phyloP scores from a whole-genome alignment of 2,888 invertebrate genomes.

The Philonicus albiceps region DNA sequence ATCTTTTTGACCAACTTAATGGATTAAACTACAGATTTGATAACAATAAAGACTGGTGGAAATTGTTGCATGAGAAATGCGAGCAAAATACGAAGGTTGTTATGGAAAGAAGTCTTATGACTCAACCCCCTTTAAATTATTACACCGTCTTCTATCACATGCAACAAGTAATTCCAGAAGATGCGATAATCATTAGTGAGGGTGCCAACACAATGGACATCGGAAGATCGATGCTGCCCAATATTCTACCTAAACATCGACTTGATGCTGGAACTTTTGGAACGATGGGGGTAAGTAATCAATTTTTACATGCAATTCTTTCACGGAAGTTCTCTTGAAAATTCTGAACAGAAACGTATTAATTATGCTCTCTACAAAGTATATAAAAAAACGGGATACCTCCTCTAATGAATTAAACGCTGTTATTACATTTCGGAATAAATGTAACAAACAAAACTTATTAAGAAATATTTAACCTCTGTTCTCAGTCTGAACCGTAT shows the following conservation, averaged over 20 bases:
- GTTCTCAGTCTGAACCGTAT: too few relatives aligned
- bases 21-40: conserved; percentile 69
- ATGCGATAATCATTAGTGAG: conserved; percentile 93
- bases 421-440: too few relatives aligned
- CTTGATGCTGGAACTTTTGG: conserved; percentile 97
- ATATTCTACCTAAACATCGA: conserved; percentile 83
- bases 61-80: conserved; percentile 72
- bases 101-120: conserved; percentile 74
- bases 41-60: conserved; percentile 78
- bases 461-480: too few relatives aligned
- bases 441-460: too few relatives aligned
- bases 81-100: conserved; percentile 75
- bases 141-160: conserved; percentile 90
- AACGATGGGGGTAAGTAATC: conserved; percentile 82
- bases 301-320: too few relatives aligned
- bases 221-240: conserved; percentile 87
- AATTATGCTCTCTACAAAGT: too few relatives aligned
- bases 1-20: conserved; percentile 69
- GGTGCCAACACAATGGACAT: conserved; percentile 99
- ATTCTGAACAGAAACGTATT: too few relatives aligned
- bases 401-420: too few relatives aligned
- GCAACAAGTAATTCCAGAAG: conserved; percentile 76
- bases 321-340: too few relatives aligned
- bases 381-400: too few relatives aligned
- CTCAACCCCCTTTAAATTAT: conserved; percentile 85